Evolutionary conservation across 1,140 invertebrate genomes (phyloP), one percentile per base, ranked within the genome.

Genomic region (Apis dorsata): DNA sequence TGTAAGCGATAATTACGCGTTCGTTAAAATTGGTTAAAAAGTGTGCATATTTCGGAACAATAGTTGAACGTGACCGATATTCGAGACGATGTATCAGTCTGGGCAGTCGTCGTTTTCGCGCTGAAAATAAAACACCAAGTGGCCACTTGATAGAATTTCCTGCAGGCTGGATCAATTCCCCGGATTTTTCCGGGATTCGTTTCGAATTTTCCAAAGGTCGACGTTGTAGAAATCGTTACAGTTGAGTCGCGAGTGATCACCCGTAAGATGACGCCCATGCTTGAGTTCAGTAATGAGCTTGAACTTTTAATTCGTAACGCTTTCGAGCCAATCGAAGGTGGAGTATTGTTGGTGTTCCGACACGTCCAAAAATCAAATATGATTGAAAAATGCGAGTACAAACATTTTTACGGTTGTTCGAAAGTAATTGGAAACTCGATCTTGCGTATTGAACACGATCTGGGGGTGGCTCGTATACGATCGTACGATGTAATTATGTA

Each of bases 61-160:
- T 24, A 34, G 34, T 62, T 51, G 12, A 49, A 62, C 19, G 49
- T 3, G 24, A 15, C 13, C 13, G 24, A n/a, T n/a, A 44, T 65
- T 53, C 19, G 28, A 7, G 19, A 12, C 60, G 44, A 8, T 28
- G 28, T 28, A 21, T 19, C 21, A 15, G 9, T 13, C 24, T 28
- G 4, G 49, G 28, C 19, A 59, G 70, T 75, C 62, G 59, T 17
- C 19, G 34, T 81, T 81, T 69, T 55, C 44, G 53, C 2, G 66
- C 63, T 81, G 53, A 81, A 77, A 69, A 77, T 81, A 81, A 76
- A 76, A 81, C 69, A 62, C 51, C 19, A 69, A 76, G 65, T 65
- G 13, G 57, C 72, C 73, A 81, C 80, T 81, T 77, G 80, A 81
- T 73, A 55, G 73, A 76, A 76, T 81, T 68, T 44, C 44, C 34